Evolutionary conservation across 1,140 invertebrate genomes (phyloP), one percentile per base, ranked within the genome.

Genomic region (Fopius arisanus): DNA sequence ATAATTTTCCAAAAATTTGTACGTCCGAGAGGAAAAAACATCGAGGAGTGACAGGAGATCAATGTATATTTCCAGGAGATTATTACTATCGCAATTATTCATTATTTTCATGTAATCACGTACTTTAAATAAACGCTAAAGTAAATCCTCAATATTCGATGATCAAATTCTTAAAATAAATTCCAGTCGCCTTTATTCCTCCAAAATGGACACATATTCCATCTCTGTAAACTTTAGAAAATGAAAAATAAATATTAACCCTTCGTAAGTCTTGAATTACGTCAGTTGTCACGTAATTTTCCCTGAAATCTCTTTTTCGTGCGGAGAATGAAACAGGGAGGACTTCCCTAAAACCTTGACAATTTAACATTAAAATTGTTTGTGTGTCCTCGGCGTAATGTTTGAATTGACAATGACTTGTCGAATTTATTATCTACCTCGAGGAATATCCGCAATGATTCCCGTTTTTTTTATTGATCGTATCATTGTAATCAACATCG

Each of bases 121-220:
- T 70, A 70, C 26, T 62, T 59, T 51, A 3, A 70, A 70, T 59
- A 70, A 29, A 62, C n/a, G n/a, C 28, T 31, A 5, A 28, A 59
- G 26, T 40, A 19, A 59, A 37, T 28, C n/a, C n/a, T n/a, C n/a
- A n/a, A n/a, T n/a, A n/a, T n/a, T n/a, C n/a, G n/a, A n/a, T n/a
- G n/a, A n/a, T n/a, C n/a, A n/a, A n/a, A n/a, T n/a, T n/a, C n/a
- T n/a, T n/a, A n/a, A n/a, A n/a, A n/a, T n/a, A n/a, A n/a, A n/a
- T n/a, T n/a, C n/a, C n/a, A n/a, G n/a, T n/a, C n/a, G n/a, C n/a
- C n/a, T n/a, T n/a, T n/a, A n/a, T n/a, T n/a, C n/a, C n/a, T n/a
- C n/a, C n/a, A n/a, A n/a, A n/a, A n/a, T n/a, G n/a, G n/a, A n/a
- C n/a, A n/a, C n/a, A n/a, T n/a, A n/a, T n/a, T n/a, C n/a, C n/a